phyloP scores from a whole-genome alignment of 2,888 invertebrate genomes.

The Formica aserva region DNA sequence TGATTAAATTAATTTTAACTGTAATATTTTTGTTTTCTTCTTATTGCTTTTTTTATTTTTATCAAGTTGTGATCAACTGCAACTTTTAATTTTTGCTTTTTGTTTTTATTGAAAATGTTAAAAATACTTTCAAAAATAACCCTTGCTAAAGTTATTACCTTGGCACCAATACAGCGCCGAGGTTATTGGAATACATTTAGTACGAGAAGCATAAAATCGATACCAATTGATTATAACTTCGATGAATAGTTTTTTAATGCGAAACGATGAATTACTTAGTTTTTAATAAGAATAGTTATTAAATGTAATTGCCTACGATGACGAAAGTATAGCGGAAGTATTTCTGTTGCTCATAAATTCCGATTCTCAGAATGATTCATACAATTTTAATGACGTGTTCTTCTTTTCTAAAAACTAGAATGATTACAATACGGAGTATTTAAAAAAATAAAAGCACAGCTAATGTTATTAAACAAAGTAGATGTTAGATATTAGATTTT shows the following conservation, averaged over 20 bases:
- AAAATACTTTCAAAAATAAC: neutral
- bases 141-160: neutral
- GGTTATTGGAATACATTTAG: conserved; percentile 11
- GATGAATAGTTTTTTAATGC: neutral
- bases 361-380: conserved; percentile 4
- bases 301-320: conserved; percentile 27
- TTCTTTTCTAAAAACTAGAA: neutral
- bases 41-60: neutral
- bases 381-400: neutral
- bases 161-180: neutral
- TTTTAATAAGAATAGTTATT: neutral
- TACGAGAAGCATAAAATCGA: conserved; percentile 26
- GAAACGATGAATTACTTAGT: neutral
- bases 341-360: neutral
- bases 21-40: neutral
- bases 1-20: neutral
- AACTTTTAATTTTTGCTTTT: neutral
- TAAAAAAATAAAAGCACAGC: neutral
- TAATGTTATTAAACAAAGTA: neutral
- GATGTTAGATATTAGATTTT: neutral
- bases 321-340: conserved; percentile 1
- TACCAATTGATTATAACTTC: neutral
- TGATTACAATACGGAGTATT: neutral
- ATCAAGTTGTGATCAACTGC: neutral
- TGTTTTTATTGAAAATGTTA: neutral